Conservation (phyloP, 1,140 invertebrate genomes). For the Odontomachus brunneus region DNA sequence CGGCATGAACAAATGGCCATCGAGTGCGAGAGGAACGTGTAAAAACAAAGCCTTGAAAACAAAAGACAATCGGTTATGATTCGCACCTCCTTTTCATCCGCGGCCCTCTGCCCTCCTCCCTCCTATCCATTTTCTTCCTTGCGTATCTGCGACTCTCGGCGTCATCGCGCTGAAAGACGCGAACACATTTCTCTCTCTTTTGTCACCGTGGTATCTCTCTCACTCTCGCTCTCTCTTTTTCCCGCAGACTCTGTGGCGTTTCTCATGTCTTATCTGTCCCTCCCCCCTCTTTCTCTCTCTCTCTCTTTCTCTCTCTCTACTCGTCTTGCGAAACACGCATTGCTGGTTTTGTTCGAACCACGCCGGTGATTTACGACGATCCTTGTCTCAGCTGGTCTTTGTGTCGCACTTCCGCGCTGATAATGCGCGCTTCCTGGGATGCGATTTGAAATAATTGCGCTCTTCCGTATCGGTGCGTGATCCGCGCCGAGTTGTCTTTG, state of each 20-base stretch:
- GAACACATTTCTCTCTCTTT: constrained; percentile 69
- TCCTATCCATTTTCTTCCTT: constrained; percentile 6
- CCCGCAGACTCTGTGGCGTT: constrained; percentile 36
- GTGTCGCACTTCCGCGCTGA: constrained; percentile 10
- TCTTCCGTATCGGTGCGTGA: constrained; percentile 38
- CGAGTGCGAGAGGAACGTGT: constrained; percentile 63
- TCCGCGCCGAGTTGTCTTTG: constrained; percentile 24
- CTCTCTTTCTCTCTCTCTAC: background rate
- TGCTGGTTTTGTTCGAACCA: constrained; percentile 68
- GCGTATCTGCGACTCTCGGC: constrained; percentile 43
- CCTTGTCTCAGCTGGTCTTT: constrained; percentile 55
- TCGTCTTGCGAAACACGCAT: constrained; percentile 62
- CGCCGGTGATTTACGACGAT: constrained; percentile 64
- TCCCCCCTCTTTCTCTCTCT: too few species aligned
- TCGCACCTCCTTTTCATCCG: constrained; percentile 61
- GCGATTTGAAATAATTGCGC: constrained; percentile 48
- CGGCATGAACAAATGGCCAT: constrained; percentile 64
- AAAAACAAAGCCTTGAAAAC: constrained; percentile 74
- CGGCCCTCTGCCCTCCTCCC: background rate
- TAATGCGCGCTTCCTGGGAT: constrained; percentile 36
- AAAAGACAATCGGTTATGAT: constrained; percentile 77
- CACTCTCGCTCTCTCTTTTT: constrained; percentile 43
- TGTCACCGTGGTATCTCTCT: constrained; percentile 51
- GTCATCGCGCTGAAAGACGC: constrained; percentile 51
- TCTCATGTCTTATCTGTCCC: constrained; percentile 65